Evolutionary conservation across 2,113 vertebrate species (phyloP).

Genomic region (Amia ocellicauda): DNA sequence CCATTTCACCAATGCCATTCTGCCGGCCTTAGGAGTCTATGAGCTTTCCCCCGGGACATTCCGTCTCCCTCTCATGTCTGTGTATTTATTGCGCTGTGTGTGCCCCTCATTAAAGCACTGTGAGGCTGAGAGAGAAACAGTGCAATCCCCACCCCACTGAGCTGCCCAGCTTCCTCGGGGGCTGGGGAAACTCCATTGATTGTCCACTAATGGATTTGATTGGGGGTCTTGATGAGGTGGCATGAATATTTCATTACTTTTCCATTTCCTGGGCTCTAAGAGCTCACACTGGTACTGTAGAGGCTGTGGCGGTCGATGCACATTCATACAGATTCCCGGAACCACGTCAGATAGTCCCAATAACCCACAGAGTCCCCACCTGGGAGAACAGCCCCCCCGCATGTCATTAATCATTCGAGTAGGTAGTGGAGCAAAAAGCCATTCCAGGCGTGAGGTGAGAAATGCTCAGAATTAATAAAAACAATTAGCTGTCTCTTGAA

Average conservation of each 20-base stretch:
- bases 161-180: not conserved
- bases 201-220: constrained; percentile 51
- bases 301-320: constrained; percentile 30
- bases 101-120: not conserved
- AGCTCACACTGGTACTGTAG: constrained; percentile 26
- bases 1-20: not conserved
- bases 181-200: constrained; percentile 35
- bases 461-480: not conserved
- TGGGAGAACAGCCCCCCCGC: not conserved
- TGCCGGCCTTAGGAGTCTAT: not conserved
- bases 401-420: constrained; percentile 20
- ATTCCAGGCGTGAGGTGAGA: constrained; percentile 11
- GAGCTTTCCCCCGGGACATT: not conserved
- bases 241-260: constrained; percentile 56
- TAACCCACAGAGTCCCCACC: not conserved
- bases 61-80: not conserved
- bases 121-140: not conserved
- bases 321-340: constrained; percentile 17
- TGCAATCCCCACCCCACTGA: not conserved
- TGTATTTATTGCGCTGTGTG: not conserved
- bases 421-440: constrained; percentile 16
- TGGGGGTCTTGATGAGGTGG: constrained; percentile 40
- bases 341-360: not conserved
- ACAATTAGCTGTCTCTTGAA: not conserved
- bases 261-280: constrained; percentile 47